phyloP scores from a whole-genome alignment of 1,140 invertebrate genomes.

The Brachionus rubens region DNA sequence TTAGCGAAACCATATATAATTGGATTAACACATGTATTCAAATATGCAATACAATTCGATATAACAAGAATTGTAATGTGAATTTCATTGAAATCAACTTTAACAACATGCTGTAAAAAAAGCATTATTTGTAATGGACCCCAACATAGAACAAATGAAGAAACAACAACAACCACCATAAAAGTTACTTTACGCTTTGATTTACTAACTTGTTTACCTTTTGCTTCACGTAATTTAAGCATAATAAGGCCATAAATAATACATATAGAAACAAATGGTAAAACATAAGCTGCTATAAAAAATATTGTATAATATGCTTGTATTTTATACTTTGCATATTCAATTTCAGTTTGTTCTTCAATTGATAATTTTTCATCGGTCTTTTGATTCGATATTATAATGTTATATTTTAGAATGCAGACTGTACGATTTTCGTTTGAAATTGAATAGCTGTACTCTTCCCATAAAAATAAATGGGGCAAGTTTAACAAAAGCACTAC shows the following conservation, averaged over 20 bases:
- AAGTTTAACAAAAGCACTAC: slow-evolving; percentile 70
- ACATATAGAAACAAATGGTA: slow-evolving; percentile 70
- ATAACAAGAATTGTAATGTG: slow-evolving; percentile 41
- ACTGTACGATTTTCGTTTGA: slow-evolving; percentile 64
- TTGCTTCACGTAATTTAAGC: slow-evolving; percentile 73
- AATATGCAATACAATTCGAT: slow-evolving; percentile 48
- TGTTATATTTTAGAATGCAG: slow-evolving; percentile 67
- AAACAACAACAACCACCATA: slow-evolving; percentile 87
- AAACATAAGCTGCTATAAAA: slow-evolving; percentile 61
- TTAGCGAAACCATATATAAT: slow-evolving; percentile 48
- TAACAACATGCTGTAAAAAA: slow-evolving; percentile 58
- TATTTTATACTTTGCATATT: slow-evolving; percentile 49
- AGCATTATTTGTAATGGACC: slow-evolving; percentile 77
- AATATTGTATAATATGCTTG: slow-evolving; percentile 57
- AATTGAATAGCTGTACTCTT: slow-evolving; percentile 66
- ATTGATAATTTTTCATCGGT: neutral
- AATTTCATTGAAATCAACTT: slow-evolving; percentile 27
- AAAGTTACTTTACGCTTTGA: slow-evolving; percentile 84
- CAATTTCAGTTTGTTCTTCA: slow-evolving; percentile 17
- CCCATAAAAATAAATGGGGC: slow-evolving; percentile 69
- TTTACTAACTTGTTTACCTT: slow-evolving; percentile 68
- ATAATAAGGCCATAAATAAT: slow-evolving; percentile 86
- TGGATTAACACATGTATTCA: slow-evolving; percentile 49
- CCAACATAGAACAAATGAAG: slow-evolving; percentile 92
- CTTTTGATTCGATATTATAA: neutral